These are phyloP conservation scores for Eumeta japonica DNA, from an alignment of 1,140 invertebrate genomes.

Conservation along the genomic window DNA sequence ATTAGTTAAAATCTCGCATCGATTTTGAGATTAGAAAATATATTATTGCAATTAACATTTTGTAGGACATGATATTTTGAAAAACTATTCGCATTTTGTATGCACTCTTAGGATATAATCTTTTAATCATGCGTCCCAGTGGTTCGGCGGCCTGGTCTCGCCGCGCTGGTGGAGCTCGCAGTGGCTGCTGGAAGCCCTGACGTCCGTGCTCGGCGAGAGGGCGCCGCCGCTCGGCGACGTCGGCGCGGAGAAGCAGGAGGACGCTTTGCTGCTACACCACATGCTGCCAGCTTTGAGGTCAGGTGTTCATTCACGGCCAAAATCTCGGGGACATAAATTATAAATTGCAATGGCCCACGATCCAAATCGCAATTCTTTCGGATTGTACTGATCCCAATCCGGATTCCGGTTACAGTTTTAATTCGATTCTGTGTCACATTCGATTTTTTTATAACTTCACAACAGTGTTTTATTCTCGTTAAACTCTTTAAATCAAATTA, in stretches of 20 bases:
- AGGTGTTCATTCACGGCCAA: slow-evolving; percentile 1
- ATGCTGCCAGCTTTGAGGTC: slow-evolving; percentile 41
- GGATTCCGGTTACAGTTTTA: too few relatives aligned
- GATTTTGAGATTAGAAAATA: too few relatives aligned
- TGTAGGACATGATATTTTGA: too few relatives aligned
- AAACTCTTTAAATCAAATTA: too few relatives aligned
- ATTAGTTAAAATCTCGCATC: too few relatives aligned
- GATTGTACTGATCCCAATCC: too few relatives aligned
- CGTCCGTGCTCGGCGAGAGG: slow-evolving; percentile 39
- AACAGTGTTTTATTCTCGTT: too few relatives aligned
- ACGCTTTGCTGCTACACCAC: slow-evolving; percentile 34
- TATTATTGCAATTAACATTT: too few relatives aligned
- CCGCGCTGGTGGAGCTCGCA: slow-evolving; percentile 54
- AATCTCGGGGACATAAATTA: background rate
- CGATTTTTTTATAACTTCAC: background rate
- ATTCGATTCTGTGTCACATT: background rate
- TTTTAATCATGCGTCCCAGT: slow-evolving; percentile 24
- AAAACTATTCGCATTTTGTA: too few relatives aligned
- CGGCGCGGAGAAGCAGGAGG: slow-evolving; percentile 20
- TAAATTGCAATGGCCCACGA: background rate
- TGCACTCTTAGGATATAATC: background rate
- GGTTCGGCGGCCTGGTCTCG: slow-evolving; percentile 51
- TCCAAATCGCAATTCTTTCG: too few relatives aligned
- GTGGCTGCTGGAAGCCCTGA: slow-evolving; percentile 52
- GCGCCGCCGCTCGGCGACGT: slow-evolving; percentile 25